Evolutionary conservation across 2,888 invertebrate genomes (phyloP), one percentile per base, ranked within the genome.

Genomic region (Leptinotarsa tumamoca): DNA sequence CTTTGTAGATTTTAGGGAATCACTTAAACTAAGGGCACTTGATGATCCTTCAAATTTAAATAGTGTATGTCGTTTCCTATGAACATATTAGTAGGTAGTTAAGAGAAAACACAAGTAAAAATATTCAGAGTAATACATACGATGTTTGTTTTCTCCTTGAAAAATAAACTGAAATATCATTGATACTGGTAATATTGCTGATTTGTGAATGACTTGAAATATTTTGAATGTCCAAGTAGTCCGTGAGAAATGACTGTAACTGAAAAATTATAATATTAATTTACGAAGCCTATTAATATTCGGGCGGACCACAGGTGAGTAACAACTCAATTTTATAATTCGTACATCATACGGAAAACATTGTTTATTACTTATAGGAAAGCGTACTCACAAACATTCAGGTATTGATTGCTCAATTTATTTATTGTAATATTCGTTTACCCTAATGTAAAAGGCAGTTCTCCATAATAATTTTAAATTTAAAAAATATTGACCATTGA

Each of bases 141-240:
- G 85, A 86, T 80, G 88, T 90, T 75, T 87, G 88, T 82, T 89
- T 90, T 81, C 89, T 87, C 78, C 89, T 87, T n/a, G 89, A 89
- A 83, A 91, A 91, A 85, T 89, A 91, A 15, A 88, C 84, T 52
- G 91, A 90, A 69, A 91, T 90, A 86, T 93, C 92, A 75, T 90
- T 90, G 71, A 87, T 87, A 79, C 86, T 84, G 10, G 80, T 81
- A 78, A 84, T 85, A 75, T 85, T 85, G 81, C 85, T 87, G 80
- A 88, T 91, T 83, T 88, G 91, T 79, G 89, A 90, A 81, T 93
- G 93, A 52, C 93, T 90, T 43, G 91, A 90, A 80, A 94, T 92
- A 87, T 95, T 96, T 88, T 95, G 94, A 72, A 97, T 94, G 86
- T 97, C 96, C 81, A 97, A 89, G 88, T 97, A 97, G 85, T 96